These are phyloP conservation scores for Cheilosia urbana DNA, from an alignment of 2,888 invertebrate genomes.

Conservation along the genomic window DNA sequence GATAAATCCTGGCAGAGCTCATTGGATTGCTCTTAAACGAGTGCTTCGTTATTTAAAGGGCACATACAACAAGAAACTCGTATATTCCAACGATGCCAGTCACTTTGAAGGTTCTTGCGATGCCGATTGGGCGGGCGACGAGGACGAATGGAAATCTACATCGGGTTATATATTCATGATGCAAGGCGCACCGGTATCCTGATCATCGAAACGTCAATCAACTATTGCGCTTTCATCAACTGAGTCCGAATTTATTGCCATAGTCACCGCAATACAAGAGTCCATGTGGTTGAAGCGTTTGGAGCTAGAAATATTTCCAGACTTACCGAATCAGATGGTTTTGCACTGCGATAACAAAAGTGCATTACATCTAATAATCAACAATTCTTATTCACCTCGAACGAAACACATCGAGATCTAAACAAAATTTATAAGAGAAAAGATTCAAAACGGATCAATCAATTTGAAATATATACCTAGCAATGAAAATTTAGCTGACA, in stretches of 20 bases:
- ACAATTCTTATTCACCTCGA: too few species aligned
- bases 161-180: constrained; percentile 28
- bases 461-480: too few species aligned
- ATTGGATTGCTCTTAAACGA: too few species aligned
- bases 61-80: too few species aligned
- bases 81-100: constrained; percentile 15
- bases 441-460: too few species aligned
- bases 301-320: constrained; percentile 20
- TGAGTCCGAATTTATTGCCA: too few species aligned
- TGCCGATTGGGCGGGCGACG: constrained; percentile 62
- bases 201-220: constrained; percentile 37
- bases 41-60: too few species aligned
- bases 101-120: constrained; percentile 59
- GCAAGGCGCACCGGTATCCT: constrained; percentile 41
- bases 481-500: too few species aligned
- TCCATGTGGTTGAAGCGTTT: constrained; percentile 41
- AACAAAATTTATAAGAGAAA: too few species aligned
- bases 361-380: constrained; percentile 27
- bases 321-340: background rate
- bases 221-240: constrained; percentile 28
- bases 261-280: constrained; percentile 32
- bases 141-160: constrained; percentile 33
- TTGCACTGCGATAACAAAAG: constrained; percentile 53
- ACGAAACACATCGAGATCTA: too few species aligned
- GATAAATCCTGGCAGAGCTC: too few species aligned